Conservation (phyloP, 1,140 invertebrate species). For the Euborellia annulipes region DNA sequence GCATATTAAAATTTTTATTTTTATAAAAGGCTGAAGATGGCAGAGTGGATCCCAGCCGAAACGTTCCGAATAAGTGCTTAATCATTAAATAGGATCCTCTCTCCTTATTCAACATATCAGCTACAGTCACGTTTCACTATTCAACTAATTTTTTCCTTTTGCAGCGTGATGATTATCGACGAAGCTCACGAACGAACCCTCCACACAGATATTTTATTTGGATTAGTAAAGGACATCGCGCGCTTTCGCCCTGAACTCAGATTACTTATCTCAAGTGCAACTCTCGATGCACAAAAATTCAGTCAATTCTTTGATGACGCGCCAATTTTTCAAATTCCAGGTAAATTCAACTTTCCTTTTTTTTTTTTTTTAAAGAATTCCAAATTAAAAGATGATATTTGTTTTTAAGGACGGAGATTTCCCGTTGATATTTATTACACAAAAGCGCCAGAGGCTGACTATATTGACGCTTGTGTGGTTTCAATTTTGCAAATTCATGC, state of each 20-base stretch:
- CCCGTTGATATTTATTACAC: constrained; percentile 97
- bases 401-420: constrained; percentile 38
- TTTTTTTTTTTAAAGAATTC: too few relatives aligned
- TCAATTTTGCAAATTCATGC: constrained; percentile 96
- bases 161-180: constrained; percentile 96
- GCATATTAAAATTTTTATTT: too few relatives aligned
- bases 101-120: too few relatives aligned
- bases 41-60: too few relatives aligned
- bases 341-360: too few relatives aligned
- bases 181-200: constrained; percentile 97
- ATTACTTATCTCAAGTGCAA: constrained; percentile 93
- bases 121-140: background rate
- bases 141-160: constrained; percentile 16
- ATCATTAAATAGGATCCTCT: too few relatives aligned
- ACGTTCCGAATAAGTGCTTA: too few relatives aligned
- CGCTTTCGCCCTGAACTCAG: constrained; percentile 90
- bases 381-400: too few relatives aligned
- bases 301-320: constrained; percentile 97
- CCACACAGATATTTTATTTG: constrained; percentile 97
- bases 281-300: constrained; percentile 95
- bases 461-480: constrained; percentile 92
- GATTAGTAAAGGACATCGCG: constrained; percentile 94
- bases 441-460: constrained; percentile 96
- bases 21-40: too few relatives aligned
- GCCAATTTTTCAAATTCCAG: constrained; percentile 94